Conservation (phyloP, 2,888 invertebrate genomes). For the Cataglyphis rosenhaueri region DNA sequence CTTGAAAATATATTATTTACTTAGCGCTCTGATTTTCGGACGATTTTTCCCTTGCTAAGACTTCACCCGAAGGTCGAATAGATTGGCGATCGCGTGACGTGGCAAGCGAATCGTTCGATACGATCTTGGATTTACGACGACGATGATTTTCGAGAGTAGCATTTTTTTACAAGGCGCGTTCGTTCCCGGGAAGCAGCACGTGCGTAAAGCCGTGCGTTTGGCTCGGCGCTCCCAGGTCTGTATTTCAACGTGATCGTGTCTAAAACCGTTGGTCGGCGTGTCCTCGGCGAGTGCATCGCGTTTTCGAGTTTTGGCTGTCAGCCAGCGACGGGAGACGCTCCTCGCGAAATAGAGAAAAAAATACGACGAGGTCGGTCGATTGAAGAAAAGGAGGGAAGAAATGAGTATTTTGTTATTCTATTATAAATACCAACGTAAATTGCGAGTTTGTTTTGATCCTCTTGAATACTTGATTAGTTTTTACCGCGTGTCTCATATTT, state of each 20-base stretch:
- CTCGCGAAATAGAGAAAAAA: conserved; percentile 33
- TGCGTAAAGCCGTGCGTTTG: conserved; percentile 34
- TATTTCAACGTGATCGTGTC: conserved; percentile 36
- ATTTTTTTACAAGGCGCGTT: conserved; percentile 12
- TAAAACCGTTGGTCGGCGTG: conserved; percentile 46
- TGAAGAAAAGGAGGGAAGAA: conserved; percentile 28
- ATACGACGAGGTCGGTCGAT: conserved; percentile 30
- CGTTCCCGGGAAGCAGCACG: conserved; percentile 41
- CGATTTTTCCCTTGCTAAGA: background rate
- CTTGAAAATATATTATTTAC: background rate
- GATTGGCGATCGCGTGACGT: background rate
- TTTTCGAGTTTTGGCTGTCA: conserved; percentile 67
- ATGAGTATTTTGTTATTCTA: conserved; percentile 8
- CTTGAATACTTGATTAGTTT: background rate
- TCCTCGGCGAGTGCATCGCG: conserved; percentile 67
- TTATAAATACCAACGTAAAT: conserved; percentile 34
- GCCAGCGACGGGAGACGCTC: conserved; percentile 64
- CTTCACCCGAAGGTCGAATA: background rate
- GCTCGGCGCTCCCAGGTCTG: conserved; percentile 35
- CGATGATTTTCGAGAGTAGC: conserved; percentile 4
- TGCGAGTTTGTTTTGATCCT: conserved; percentile 7
- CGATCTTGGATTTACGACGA: background rate
- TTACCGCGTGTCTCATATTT: background rate
- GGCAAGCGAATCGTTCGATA: background rate
- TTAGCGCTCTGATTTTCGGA: background rate